These are phyloP conservation scores for Phylloscopus whistleri DNA, from an alignment of 2,113 vertebrate genomes.

Conservation along the genomic window DNA sequence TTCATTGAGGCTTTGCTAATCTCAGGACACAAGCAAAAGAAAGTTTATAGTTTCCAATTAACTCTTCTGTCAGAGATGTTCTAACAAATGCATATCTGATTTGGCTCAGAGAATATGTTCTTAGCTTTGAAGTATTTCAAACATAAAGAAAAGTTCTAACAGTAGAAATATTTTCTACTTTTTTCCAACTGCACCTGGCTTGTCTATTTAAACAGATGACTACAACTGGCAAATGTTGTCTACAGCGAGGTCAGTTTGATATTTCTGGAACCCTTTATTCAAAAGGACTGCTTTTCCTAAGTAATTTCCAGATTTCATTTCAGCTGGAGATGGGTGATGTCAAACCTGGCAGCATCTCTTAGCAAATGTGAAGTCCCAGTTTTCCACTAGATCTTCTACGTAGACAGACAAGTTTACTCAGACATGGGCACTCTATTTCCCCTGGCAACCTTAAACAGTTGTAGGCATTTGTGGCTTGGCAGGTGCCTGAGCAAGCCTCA, in stretches of 20 bases:
- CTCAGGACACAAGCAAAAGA: not conserved
- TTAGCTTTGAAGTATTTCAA: constrained; percentile 21
- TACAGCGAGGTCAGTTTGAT: not conserved
- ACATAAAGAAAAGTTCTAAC: not conserved
- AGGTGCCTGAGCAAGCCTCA: not conserved
- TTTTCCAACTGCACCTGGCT: not conserved
- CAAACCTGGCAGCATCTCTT: not conserved
- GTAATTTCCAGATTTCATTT: not conserved
- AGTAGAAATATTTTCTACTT: not conserved
- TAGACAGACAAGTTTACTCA: not conserved
- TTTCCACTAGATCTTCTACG: not conserved
- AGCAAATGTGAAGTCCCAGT: not conserved
- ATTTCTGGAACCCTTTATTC: not conserved
- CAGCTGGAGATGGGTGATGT: not conserved
- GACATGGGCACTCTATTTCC: not conserved
- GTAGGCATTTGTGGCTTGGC: not conserved
- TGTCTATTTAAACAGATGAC: not conserved
- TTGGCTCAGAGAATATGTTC: not conserved
- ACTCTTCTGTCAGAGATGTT: not conserved
- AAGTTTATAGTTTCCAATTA: constrained; percentile 14
- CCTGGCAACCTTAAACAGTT: not conserved
- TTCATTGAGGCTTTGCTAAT: not conserved
- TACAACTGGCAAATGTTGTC: not conserved
- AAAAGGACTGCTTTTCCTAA: not conserved
- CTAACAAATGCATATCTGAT: constrained; percentile 4